Percentiles rank a stretch among this genome's conserved stretches.
phyloP scores from a whole-genome alignment of 2,797 vertebrate species.

The Anolis apletophallus region DNA sequence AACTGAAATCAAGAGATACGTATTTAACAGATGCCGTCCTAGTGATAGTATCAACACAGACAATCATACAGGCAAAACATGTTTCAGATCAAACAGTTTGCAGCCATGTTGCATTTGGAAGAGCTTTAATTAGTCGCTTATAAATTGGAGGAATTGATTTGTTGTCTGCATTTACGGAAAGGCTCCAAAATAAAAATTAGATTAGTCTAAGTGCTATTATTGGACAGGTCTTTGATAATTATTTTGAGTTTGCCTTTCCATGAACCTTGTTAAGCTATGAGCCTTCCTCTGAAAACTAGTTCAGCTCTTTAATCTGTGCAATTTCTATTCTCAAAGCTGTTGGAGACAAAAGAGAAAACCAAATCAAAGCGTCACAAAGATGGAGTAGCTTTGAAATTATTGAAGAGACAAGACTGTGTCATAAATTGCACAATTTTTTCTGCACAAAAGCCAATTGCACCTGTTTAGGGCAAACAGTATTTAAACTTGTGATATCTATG shows the following conservation, averaged over 20 bases:
- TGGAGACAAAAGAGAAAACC: neutral
- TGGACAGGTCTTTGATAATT: neutral
- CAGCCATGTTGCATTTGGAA: neutral
- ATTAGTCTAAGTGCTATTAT: neutral
- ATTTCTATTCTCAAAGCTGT: neutral
- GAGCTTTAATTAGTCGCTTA: neutral
- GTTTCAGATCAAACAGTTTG: neutral
- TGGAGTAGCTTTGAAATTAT: neutral
- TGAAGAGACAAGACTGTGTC: neutral
- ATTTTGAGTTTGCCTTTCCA: neutral
- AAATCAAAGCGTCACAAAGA: neutral
- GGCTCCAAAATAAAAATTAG: neutral
- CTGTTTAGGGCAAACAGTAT: neutral
- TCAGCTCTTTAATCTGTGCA: neutral
- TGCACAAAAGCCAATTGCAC: neutral
- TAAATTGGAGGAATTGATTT: neutral
- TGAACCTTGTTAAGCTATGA: neutral
- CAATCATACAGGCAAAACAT: neutral
- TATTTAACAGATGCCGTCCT: neutral
- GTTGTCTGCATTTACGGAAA: neutral
- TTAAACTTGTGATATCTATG: neutral
- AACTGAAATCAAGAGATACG: neutral
- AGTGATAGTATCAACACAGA: neutral
- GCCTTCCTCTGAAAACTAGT: neutral
- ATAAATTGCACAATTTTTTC: neutral